Percentiles rank a stretch among this genome's conserved stretches.
Evolutionary conservation across 1,140 invertebrate species (phyloP).

Genomic region (Sitophilus oryzae): DNA sequence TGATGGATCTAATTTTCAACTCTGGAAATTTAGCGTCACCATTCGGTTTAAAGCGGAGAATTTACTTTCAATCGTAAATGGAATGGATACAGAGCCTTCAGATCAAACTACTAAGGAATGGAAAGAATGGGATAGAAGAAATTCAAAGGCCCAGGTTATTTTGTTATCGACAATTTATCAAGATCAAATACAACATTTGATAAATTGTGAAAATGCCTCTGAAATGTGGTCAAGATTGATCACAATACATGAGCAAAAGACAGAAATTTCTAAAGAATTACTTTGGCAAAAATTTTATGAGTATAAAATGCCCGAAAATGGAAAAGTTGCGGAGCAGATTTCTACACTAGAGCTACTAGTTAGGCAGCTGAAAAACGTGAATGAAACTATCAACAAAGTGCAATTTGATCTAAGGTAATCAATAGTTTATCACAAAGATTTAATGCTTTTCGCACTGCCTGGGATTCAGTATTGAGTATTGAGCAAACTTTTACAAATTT

Average conservation of each 20-base stretch:
- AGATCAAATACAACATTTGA: slow-evolving; percentile 34
- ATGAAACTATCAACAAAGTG: slow-evolving; percentile 6
- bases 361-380: slow-evolving; percentile 13
- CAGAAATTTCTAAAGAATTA: slow-evolving; percentile 21
- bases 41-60: slow-evolving; percentile 19
- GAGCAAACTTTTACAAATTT: slow-evolving; percentile 31
- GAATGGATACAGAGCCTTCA: slow-evolving; percentile 5
- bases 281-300: slow-evolving; percentile 14
- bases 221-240: slow-evolving; percentile 40
- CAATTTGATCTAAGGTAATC: slow-evolving; percentile 32
- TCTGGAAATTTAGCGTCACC: slow-evolving; percentile 19
- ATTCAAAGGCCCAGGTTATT: slow-evolving; percentile 28
- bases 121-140: slow-evolving; percentile 19
- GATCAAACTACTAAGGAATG: not conserved
- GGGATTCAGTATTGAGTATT: slow-evolving; percentile 32
- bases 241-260: slow-evolving; percentile 40
- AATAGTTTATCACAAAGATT: slow-evolving; percentile 41
- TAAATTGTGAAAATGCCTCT: slow-evolving; percentile 33
- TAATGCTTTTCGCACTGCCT: slow-evolving; percentile 39
- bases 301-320: slow-evolving; percentile 10
- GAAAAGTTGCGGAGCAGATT: slow-evolving; percentile 8
- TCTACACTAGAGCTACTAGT: slow-evolving; percentile 9
- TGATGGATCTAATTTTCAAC: no score
- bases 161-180: no score
- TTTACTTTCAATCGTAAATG: slow-evolving; percentile 9